These are phyloP conservation scores for Cecidostiba fungosa DNA, from an alignment of 2,888 invertebrate species.

Conservation along the genomic window DNA sequence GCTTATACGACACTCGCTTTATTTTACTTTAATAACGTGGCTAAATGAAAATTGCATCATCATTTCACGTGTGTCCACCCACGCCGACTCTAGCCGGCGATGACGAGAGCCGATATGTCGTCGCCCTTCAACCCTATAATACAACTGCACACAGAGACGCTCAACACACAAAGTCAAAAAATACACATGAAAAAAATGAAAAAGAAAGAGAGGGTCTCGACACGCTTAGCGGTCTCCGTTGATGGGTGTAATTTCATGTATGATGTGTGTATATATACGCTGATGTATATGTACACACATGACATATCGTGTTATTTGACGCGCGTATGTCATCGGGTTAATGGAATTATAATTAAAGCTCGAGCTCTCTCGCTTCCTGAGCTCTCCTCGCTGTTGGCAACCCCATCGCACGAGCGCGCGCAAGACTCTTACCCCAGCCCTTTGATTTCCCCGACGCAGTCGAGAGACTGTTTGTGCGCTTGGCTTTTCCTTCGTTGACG, in stretches of 20 bases:
- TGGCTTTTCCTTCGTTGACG: neutral
- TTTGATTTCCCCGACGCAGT: conserved; percentile 17
- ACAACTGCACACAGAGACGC: neutral
- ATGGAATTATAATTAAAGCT: conserved; percentile 63
- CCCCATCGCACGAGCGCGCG: neutral
- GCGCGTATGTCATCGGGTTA: conserved; percentile 56
- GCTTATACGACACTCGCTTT: neutral
- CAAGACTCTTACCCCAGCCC: conserved; percentile 9
- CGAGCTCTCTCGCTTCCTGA: conserved; percentile 32
- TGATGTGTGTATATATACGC: too few species aligned
- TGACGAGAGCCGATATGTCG: neutral
- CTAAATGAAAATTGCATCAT: neutral
- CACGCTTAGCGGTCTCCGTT: conserved; percentile 21
- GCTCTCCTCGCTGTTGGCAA: neutral
- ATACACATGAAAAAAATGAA: neutral
- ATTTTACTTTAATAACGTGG: neutral
- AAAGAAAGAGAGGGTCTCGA: neutral
- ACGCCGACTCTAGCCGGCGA: neutral
- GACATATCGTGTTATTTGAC: conserved; percentile 49
- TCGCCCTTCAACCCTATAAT: neutral
- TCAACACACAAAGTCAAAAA: neutral
- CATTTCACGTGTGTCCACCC: neutral
- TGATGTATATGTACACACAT: neutral
- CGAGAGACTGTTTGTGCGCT: neutral
- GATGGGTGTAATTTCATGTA: conserved; percentile 56